These are phyloP conservation scores for Protosalanx chinensis DNA, from an alignment of 2,797 vertebrate genomes.

Conservation along the genomic window DNA sequence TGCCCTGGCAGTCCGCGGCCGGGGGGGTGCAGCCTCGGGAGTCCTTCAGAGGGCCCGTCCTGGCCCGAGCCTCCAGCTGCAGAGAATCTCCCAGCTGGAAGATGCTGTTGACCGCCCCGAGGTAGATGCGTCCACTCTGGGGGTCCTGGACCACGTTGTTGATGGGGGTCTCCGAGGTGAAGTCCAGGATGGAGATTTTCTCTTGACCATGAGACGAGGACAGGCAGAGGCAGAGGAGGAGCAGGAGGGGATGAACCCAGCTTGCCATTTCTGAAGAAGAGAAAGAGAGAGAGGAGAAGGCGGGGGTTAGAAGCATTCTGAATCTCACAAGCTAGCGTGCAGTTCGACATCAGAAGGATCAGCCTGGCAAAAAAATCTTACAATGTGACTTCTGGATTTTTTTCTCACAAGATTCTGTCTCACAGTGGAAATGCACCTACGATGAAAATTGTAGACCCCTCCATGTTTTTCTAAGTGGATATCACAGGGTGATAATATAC, in stretches of 20 bases:
- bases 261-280: slow-evolving; percentile 71
- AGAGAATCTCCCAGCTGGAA: slow-evolving; percentile 81
- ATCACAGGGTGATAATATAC: too few relatives aligned
- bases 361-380: too few relatives aligned
- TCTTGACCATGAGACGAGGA: slow-evolving; percentile 41
- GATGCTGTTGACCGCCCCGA: slow-evolving; percentile 85
- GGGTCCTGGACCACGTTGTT: slow-evolving; percentile 76
- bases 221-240: slow-evolving; percentile 51
- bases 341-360: neutral
- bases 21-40: slow-evolving; percentile 66
- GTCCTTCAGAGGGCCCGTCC: slow-evolving; percentile 81
- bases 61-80: slow-evolving; percentile 53
- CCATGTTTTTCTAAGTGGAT: too few relatives aligned
- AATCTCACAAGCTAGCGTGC: slow-evolving; percentile 28
- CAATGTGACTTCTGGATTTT: too few relatives aligned
- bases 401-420: too few relatives aligned
- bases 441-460: too few relatives aligned
- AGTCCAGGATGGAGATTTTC: slow-evolving; percentile 43
- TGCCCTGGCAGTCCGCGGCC: slow-evolving; percentile 73
- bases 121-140: slow-evolving; percentile 82
- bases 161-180: slow-evolving; percentile 60
- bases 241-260: slow-evolving; percentile 58
- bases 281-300: slow-evolving; percentile 1
- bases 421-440: too few relatives aligned
- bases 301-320: slow-evolving; percentile 9